phyloP scores from a whole-genome alignment of 2,797 vertebrate genomes.

The Clarias fuscus region DNA sequence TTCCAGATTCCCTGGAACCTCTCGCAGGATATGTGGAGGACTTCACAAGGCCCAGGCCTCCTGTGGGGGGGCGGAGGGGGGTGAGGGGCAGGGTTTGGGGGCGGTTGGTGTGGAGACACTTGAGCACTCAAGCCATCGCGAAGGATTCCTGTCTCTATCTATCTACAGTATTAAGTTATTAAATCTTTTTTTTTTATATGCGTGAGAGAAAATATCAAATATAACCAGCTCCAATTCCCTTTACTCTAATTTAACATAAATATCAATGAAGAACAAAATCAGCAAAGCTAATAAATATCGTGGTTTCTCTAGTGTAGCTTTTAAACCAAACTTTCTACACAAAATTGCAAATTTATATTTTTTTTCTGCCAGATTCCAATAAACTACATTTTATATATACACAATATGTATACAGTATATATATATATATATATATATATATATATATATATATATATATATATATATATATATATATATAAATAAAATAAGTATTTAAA shows the following conservation, averaged over 20 bases:
- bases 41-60: background rate
- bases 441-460: too few species aligned
- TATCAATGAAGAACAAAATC: too few species aligned
- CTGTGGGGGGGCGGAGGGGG: background rate
- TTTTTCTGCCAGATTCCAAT: background rate
- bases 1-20: constrained; percentile 1
- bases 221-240: too few species aligned
- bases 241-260: background rate
- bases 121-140: too few species aligned
- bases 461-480: too few species aligned
- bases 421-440: background rate
- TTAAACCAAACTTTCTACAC: background rate
- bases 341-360: background rate
- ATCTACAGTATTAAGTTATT: background rate
- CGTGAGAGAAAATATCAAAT: background rate
- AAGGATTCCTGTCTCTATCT: too few species aligned
- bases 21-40: background rate
- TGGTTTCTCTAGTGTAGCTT: background rate
- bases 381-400: too few species aligned
- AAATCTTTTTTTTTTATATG: background rate
- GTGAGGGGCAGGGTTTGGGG: too few species aligned
- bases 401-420: too few species aligned
- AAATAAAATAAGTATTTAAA: too few species aligned
- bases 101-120: too few species aligned
- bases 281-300: background rate